These are phyloP conservation scores for Drosophila atroscutellata DNA, from an alignment of 2,888 invertebrate genomes.

Conservation along the genomic window DNA sequence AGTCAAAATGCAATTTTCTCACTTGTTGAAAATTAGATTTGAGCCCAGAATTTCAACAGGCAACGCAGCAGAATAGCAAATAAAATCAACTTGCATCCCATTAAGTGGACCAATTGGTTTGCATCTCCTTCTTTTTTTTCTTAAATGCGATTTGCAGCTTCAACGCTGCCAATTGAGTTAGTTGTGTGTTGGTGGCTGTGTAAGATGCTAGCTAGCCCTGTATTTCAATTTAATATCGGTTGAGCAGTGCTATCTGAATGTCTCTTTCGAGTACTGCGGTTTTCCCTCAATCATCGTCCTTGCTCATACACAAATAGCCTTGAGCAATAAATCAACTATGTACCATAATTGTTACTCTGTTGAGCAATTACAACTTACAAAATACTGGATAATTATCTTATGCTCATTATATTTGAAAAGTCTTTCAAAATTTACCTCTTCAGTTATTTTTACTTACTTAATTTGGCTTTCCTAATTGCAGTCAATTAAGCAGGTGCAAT, in stretches of 20 bases:
- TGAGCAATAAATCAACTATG: background rate
- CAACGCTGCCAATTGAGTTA: background rate
- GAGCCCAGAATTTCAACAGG: conserved; percentile 14
- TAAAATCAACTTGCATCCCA: conserved; percentile 16
- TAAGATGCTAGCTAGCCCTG: background rate
- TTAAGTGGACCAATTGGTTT: conserved; percentile 11
- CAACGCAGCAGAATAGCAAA: background rate
- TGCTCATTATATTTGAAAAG: background rate
- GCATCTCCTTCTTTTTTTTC: background rate
- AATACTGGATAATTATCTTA: background rate
- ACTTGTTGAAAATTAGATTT: conserved; percentile 17
- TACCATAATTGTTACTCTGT: background rate
- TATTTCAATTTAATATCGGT: background rate
- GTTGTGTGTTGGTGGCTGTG: background rate
- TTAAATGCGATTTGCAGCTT: conserved; percentile 6
- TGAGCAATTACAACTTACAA: background rate
- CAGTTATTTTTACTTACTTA: background rate
- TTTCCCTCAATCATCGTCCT: background rate
- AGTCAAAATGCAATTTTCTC: background rate
- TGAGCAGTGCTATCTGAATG: background rate
- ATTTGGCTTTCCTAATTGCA: background rate
- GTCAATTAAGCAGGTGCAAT: background rate
- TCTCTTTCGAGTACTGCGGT: background rate
- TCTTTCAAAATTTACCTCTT: background rate
- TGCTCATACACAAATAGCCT: background rate